Evolutionary conservation across 1,140 invertebrate species (phyloP).

Genomic region (Patella vulgata): DNA sequence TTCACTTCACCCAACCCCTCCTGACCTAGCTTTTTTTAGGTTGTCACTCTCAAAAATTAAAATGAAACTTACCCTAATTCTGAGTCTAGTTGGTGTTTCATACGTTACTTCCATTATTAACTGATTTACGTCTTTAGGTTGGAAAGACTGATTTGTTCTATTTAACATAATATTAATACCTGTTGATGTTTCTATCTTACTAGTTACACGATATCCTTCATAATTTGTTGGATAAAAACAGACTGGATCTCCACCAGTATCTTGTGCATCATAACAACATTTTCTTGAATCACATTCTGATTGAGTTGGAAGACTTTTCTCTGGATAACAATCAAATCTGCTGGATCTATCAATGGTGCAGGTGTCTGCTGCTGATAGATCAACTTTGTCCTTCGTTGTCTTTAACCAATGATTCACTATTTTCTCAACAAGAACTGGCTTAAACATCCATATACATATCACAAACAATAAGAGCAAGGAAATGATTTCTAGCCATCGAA

Average conservation of each 20-base stretch:
- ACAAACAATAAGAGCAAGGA: too few relatives aligned
- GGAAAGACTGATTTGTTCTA: constrained; percentile 27
- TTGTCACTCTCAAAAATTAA: neutral
- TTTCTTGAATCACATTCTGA: constrained; percentile 75
- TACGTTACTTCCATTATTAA: constrained; percentile 40
- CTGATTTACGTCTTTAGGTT: constrained; percentile 40
- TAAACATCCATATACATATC: too few relatives aligned
- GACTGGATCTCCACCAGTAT: constrained; percentile 40
- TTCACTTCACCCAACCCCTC: too few relatives aligned
- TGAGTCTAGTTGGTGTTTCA: constrained; percentile 34
- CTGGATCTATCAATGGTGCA: too few relatives aligned
- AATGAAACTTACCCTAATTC: constrained; percentile 39
- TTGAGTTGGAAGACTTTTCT: constrained; percentile 69
- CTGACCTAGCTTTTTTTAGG: too few relatives aligned
- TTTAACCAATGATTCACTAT: too few relatives aligned
- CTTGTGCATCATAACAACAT: constrained; percentile 74
- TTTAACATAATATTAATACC: constrained; percentile 30
- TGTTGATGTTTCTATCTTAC: constrained; percentile 13
- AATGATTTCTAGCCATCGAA: too few relatives aligned
- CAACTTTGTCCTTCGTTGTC: too few relatives aligned
- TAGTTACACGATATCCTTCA: constrained; percentile 33
- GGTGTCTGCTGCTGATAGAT: too few relatives aligned
- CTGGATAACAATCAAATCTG: too few relatives aligned
- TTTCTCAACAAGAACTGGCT: too few relatives aligned
- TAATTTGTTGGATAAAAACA: constrained; percentile 46